Evolutionary conservation across 2,113 vertebrate genomes (phyloP), one percentile per base, ranked within the genome.

Genomic region (Nesospiza acunhae): DNA sequence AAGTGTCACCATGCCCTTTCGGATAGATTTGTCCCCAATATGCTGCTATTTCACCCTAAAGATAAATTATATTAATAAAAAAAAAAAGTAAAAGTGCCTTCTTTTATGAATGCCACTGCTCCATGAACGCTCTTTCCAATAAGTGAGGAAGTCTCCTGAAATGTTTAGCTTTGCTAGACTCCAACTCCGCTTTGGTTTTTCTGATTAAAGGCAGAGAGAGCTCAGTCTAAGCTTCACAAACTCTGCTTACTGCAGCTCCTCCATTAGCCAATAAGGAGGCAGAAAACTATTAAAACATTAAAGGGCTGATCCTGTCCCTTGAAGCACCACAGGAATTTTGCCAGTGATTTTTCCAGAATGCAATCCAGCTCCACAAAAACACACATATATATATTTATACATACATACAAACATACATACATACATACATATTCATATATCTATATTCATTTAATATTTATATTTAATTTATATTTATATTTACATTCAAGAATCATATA

Each of bases 211-310:
- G 55, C 87, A 81, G 89, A 26, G 82, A 76, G 69, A 89, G 83
- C 81, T 93, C 20, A 73, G 52, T 88, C 74, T 86, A 91, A 95
- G 96, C 93, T 92, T 80, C 72, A 70, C 86, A 77, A 88, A 37
- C 64, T 76, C 92, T 96, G 94, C 88, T 95, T 92, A 84, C 81
- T 94, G 90, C 10, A 74, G 75, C 75, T 52, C 16, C 46, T 59
- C 73, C 84, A 49, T n/a, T 9, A 80, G 84, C 97, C 97, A 97
- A 96, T 96, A 58, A 91, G 95, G 37, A 93, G n/a, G 52, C 69
- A 93, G 88, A 83, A 95, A 94, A 90, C 70, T 52, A 53, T 74
- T 90, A 89, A 88, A 93, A 88, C 93, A 82, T 88, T 63, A 78
- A 79, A 64, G 35, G 53, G 64, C 77, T 80, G 75, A 79, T 94